Base-by-base conservation (phyloP, 1,140 invertebrate species). In the Aethina tumida region DNA sequence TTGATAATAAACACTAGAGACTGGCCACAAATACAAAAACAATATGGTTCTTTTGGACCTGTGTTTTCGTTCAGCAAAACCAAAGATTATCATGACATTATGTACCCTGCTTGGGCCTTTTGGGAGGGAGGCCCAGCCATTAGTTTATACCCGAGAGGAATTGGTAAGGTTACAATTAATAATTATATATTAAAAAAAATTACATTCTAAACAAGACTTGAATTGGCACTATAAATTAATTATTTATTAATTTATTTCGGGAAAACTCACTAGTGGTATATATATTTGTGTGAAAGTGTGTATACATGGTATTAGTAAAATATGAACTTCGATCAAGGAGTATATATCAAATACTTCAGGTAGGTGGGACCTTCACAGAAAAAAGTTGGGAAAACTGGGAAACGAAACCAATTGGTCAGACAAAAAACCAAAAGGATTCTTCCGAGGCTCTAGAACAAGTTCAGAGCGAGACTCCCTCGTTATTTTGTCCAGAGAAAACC, bases 111-210 rank as follows among this genome's bases (percentile, higher is more conserved):
- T 0, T 97, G 94, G 94, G 81, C 86, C 18, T 97, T 98, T 66
- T 96, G 92, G 92, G 88, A 91, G 67, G 93, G 94, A 27, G 94
- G 94, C 2, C 94, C 94, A 25, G 93, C 93, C 2, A 95, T 97
- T 46, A 79, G 80, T 27, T 63, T 95, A 5, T 94, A 96, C 68
- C 93, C 94, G 0, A 82, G 74, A 34, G 94, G 94, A 21, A 74
- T 97, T 35, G 93, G 59, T 60, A 44, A 36, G 22, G n/a, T n/a
- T n/a, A n/a, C n/a, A n/a, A n/a, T n/a, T n/a, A n/a, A n/a, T n/a
- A n/a, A n/a, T n/a, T n/a, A n/a, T n/a, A n/a, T n/a, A n/a, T n/a
- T n/a, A n/a, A n/a, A n/a, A n/a, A n/a, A n/a, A n/a, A n/a, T n/a
- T n/a, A n/a, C n/a, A n/a, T n/a, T n/a, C n/a, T n/a, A n/a, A n/a